Percentiles rank a stretch among this genome's conserved stretches.
Evolutionary conservation across 2,888 invertebrate genomes (phyloP).

Genomic region (Brenthis daphne): DNA sequence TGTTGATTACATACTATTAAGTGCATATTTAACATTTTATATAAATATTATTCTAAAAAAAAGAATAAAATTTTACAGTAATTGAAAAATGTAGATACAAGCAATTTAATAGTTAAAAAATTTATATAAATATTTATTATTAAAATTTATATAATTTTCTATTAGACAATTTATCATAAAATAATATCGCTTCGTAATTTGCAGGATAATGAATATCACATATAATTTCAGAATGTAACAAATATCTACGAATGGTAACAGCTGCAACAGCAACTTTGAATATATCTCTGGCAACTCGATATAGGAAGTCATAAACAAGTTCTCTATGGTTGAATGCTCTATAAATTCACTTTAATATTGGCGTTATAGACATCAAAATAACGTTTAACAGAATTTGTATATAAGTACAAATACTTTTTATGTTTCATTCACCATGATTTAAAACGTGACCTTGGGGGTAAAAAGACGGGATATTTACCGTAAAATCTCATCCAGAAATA

Average conservation of each 20-base stretch:
- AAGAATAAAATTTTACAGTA: too few species aligned
- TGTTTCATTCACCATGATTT: not conserved
- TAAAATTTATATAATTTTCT: too few species aligned
- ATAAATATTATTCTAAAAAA: too few species aligned
- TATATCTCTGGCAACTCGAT: slow-evolving; percentile 23
- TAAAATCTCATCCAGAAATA: too few species aligned
- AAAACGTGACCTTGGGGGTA: not conserved
- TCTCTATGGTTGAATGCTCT: slow-evolving; percentile 16
- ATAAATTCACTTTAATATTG: slow-evolving; percentile 23
- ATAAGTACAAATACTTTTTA: not conserved
- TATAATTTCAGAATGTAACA: not conserved
- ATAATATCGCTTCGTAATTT: too few species aligned
- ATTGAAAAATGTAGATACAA: too few species aligned
- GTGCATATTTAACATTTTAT: too few species aligned
- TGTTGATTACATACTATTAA: too few species aligned
- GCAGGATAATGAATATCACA: too few species aligned
- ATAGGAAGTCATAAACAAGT: slow-evolving; percentile 32
- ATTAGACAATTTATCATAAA: too few species aligned
- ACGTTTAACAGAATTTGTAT: not conserved
- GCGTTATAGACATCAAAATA: slow-evolving; percentile 8
- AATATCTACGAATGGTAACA: slow-evolving; percentile 5
- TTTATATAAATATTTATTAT: too few species aligned
- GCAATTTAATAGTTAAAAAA: not conserved
- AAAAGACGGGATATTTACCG: too few species aligned
- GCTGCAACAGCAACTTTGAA: slow-evolving; percentile 14